Base-by-base conservation (phyloP, 2,797 vertebrate genomes). In the Gobio occitaniae region DNA sequence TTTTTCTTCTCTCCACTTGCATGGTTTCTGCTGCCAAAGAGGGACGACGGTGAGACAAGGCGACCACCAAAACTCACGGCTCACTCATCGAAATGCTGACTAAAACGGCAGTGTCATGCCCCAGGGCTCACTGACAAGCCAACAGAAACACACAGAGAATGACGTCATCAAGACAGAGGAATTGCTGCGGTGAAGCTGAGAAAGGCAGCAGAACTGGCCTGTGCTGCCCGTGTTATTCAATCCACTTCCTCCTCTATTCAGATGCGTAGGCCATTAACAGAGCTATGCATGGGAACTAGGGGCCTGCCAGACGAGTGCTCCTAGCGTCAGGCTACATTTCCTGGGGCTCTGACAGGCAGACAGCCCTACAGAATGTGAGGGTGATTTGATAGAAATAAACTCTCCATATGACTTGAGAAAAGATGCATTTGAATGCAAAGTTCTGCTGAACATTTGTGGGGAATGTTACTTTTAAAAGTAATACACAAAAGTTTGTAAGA, bases 201-300 rank as follows among this genome's bases (percentile, higher is more conserved):
- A 88, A 77, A 86, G 83, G 84, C 86, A 87, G 82, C 83, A 82
- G 88, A 80, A 92, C 85, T 83, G 82, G 88, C 89, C 88, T 84
- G 90, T 81, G 86, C 66, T 29, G 85, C 81, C 70, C 86, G 87
- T 91, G 91, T 93, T 91, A 89, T 90, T 90, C 93, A 93, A 92
- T 92, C 83, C 90, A 84, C 91, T 94, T 87, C 84, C 91, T 94
- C 90, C 85, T 89, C 90, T 89, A 84, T 86, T 88, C 94, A 96
- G 94, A 95, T 96, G 94, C 86, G 90, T 89, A 95, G 95, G 90
- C 94, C 94, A 89, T 96, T 95, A 95, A 90, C 90, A 92, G 90
- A 94, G 91, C 83, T 84, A 61, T 84, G 75, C 83, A 90, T 91
- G 93, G 87, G 93, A 95, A 93, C 92, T 77, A 0, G 84, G 65